A percentile compares a stretch with the other conserved stretches of the same genome.
Conservation (phyloP, 2,797 vertebrate species). For the Parauchenoglanis punctatus region DNA sequence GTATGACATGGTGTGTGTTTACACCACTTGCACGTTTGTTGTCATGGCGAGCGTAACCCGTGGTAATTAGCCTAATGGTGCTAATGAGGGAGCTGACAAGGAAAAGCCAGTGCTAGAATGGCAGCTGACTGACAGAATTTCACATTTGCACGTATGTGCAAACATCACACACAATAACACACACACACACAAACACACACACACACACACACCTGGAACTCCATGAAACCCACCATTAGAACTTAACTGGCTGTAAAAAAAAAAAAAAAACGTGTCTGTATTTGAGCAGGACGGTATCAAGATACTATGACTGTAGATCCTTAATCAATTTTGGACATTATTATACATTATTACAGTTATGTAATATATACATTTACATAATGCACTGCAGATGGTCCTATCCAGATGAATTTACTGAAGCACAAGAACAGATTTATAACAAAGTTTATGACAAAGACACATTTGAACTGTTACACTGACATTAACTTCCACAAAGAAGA, state of each 20-base stretch:
- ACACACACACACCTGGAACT: background rate
- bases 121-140: constrained; percentile 72
- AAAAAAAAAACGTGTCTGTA: background rate
- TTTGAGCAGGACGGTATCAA: background rate
- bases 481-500: background rate
- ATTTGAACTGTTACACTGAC: constrained; percentile 6
- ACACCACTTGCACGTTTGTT: constrained; percentile 56
- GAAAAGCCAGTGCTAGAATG: constrained; percentile 76
- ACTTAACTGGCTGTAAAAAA: background rate
- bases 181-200: constrained; percentile 31
- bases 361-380: constrained; percentile 15
- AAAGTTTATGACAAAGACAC: background rate
- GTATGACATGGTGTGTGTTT: constrained; percentile 58
- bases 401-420: constrained; percentile 21
- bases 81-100: constrained; percentile 77
- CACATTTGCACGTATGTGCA: constrained; percentile 46
- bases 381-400: background rate
- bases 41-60: constrained; percentile 64
- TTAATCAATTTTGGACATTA: background rate
- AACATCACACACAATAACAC: constrained; percentile 3
- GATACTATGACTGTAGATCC: background rate
- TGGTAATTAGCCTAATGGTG: constrained; percentile 73
- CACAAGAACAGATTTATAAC: constrained; percentile 5
- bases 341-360: constrained; percentile 9
- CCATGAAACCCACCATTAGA: background rate